Evolutionary conservation across 2,113 vertebrate genomes (phyloP), one percentile per base, ranked within the genome.

Genomic region (Leuciscus idus): DNA sequence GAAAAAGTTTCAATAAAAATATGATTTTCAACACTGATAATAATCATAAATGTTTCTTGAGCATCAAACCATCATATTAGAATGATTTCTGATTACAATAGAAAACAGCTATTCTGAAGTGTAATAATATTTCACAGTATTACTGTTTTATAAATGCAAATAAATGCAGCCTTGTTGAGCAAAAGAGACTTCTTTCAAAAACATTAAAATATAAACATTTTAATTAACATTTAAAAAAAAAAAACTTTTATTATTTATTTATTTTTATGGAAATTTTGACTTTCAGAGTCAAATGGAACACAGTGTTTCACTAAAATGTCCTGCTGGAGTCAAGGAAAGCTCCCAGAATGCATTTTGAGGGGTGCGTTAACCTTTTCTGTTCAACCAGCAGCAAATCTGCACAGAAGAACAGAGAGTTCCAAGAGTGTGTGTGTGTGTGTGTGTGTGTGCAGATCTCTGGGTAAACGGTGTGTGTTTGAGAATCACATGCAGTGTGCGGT

Each of bases 391-490:
- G 8, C 17, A 21, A 43, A 12, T 15, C 7, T 36, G 23, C 26
- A 64, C 21, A 76, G 17, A 19, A 48, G 50, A 70, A 62, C 39
- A 55, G 61, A 68, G 48, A 84, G 83, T 81, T 75, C 43, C 46
- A 50, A 61, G 13, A 70, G 50, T 5, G 46, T 12, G 11, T 48
- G 46, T 3, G 46, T 12, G 46, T 48, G 46, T 48, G 46, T 13
- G 46, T 48, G 46, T 66, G 75, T 57, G 57, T 21, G 23, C 64
- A 62, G 84, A 61, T 52, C 30, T 59, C 74, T 33, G 83, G 26
- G 68, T 86, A 72, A 84, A 89, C 76, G 28, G n/a, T 72, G 70
- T 84, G 85, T 81, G 84, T 78, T 74, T 79, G 84, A n/a, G 73
- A 28, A 75, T 57, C 84, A 43, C 72, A 78, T 48, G 62, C 59